Percentiles rank a stretch among this genome's conserved stretches.
phyloP scores from a whole-genome alignment of 2,888 invertebrate species.

The Synanthedon andrenaeformis region DNA sequence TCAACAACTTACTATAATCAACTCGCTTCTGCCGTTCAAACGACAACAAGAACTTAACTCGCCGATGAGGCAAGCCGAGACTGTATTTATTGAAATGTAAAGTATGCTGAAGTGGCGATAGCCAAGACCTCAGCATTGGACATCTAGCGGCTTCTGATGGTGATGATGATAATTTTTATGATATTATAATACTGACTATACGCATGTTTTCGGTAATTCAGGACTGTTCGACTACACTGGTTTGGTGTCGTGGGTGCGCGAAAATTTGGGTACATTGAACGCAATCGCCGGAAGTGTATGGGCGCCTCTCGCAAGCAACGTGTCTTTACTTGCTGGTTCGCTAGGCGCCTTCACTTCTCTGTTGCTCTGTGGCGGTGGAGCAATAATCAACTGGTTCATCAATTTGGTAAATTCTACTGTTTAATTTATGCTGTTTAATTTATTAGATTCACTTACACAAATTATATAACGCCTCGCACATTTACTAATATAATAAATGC shows the following conservation, averaged over 20 bases:
- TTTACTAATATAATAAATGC: no score
- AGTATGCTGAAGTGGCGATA: no score
- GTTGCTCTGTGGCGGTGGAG: constrained; percentile 89
- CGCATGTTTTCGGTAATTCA: constrained; percentile 16
- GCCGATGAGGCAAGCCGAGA: no score
- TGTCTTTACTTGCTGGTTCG: constrained; percentile 85
- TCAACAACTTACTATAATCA: no score
- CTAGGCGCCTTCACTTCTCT: constrained; percentile 89
- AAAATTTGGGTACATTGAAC: constrained; percentile 89
- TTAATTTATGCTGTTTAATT: neutral
- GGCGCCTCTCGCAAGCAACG: constrained; percentile 92
- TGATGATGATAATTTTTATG: no score
- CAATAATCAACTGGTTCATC: constrained; percentile 86
- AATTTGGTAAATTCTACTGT: constrained; percentile 74
- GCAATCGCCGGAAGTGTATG: constrained; percentile 88
- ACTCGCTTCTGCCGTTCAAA: no score
- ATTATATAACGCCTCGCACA: neutral
- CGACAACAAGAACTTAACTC: no score
- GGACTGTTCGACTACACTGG: constrained; percentile 80
- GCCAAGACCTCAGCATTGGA: no score
- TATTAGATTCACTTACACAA: no score
- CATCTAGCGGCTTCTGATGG: no score
- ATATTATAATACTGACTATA: no score
- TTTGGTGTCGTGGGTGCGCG: constrained; percentile 84
- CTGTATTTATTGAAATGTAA: no score